Conservation (phyloP, 2,113 vertebrate species). For the Leucopsar rothschildi region DNA sequence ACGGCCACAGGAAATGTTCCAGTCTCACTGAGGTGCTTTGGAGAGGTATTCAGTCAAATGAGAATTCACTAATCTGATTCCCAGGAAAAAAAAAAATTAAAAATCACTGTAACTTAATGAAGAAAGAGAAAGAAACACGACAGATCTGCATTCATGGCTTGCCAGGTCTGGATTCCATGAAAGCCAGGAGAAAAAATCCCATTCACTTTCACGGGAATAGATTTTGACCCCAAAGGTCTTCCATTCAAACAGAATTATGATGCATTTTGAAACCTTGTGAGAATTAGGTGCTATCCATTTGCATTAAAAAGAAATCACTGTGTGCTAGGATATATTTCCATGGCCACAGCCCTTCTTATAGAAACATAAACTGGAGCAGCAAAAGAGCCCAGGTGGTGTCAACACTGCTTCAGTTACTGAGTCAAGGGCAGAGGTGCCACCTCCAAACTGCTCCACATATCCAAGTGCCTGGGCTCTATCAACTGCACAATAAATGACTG, state of each 20-base stretch:
- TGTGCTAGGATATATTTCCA: background rate
- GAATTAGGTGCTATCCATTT: background rate
- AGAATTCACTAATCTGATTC: conserved; percentile 44
- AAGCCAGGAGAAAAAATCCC: conserved; percentile 15
- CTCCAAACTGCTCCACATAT: background rate
- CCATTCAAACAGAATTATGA: background rate
- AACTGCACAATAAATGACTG: background rate
- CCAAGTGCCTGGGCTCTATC: background rate
- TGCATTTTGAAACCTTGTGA: background rate
- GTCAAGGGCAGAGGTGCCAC: background rate
- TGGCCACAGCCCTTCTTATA: background rate
- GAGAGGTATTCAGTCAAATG: background rate
- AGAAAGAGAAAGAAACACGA: conserved; percentile 4
- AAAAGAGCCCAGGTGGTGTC: background rate
- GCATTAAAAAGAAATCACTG: background rate
- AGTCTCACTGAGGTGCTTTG: background rate
- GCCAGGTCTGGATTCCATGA: background rate
- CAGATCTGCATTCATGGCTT: background rate
- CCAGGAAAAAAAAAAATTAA: background rate
- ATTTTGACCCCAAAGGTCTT: background rate
- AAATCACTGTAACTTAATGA: background rate
- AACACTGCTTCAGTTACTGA: background rate
- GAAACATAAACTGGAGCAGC: background rate
- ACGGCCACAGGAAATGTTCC: conserved; percentile 50
- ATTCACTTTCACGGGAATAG: background rate